Conservation (phyloP, 2,113 vertebrate genomes). For the Plectropomus leopardus region DNA sequence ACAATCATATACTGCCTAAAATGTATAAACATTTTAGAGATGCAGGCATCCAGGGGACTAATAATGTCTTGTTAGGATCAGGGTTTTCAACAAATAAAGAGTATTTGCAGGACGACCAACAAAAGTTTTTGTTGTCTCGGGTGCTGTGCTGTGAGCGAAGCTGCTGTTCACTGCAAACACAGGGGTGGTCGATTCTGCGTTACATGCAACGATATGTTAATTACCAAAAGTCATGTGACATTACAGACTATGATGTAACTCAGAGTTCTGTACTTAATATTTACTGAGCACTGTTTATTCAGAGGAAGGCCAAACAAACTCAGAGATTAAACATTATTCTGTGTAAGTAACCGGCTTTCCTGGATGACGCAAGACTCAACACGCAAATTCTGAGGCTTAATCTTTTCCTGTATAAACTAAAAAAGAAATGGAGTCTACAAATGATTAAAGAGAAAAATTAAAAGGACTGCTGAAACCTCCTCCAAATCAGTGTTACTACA, state of each 20-base stretch:
- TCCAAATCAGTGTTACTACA: no score
- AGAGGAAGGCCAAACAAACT: background rate
- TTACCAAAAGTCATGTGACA: background rate
- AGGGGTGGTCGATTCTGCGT: background rate
- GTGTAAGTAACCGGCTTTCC: background rate
- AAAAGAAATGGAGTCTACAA: background rate
- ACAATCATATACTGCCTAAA: background rate
- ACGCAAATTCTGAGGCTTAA: background rate
- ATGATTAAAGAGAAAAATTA: background rate
- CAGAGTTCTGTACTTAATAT: background rate
- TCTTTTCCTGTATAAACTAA: background rate
- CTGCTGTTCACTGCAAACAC: background rate
- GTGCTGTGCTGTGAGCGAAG: background rate
- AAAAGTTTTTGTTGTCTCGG: background rate
- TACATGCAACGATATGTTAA: background rate
- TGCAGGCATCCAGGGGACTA: background rate
- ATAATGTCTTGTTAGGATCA: background rate
- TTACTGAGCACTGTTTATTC: slow-evolving; percentile 10
- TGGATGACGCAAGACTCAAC: no score
- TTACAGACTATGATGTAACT: background rate
- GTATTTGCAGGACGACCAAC: background rate
- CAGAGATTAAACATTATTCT: slow-evolving; percentile 12
- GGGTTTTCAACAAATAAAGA: background rate
- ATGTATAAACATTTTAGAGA: background rate
- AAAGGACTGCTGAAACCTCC: background rate